phyloP scores from a whole-genome alignment of 2,888 invertebrate genomes.

The Zaprionus obscuricornis region DNA sequence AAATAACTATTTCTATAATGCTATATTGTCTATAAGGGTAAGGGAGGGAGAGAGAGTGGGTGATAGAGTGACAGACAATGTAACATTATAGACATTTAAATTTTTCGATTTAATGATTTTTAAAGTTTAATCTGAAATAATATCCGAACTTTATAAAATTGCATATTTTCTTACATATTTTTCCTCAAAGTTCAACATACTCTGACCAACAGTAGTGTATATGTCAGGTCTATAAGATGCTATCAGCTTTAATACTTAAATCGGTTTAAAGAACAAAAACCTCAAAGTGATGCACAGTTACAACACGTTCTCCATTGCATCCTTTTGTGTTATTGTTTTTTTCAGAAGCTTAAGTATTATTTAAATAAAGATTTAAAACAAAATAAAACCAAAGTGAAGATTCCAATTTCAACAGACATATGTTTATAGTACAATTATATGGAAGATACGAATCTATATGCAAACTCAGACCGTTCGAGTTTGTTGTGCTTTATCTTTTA shows the following conservation, averaged over 20 bases:
- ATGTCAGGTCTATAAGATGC: conserved; percentile 1
- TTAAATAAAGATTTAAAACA: conserved; percentile 66
- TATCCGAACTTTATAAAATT: too few relatives aligned
- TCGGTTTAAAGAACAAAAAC: conserved; percentile 48
- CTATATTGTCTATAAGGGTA: too few relatives aligned
- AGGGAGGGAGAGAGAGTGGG: too few relatives aligned
- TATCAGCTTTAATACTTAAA: conserved; percentile 50
- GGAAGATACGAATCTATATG: conserved; percentile 7
- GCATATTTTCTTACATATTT: too few relatives aligned
- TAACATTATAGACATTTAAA: too few relatives aligned
- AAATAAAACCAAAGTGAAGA: conserved; percentile 54
- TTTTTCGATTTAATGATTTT: too few relatives aligned
- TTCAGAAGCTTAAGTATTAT: conserved; percentile 68
- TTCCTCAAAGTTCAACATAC: too few relatives aligned
- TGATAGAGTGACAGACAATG: too few relatives aligned
- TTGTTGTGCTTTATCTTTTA: conserved; percentile 70
- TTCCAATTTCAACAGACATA: conserved; percentile 34
- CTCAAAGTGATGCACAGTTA: conserved; percentile 13
- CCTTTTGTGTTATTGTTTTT: conserved; percentile 60
- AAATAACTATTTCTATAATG: too few relatives aligned
- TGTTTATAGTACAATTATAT: conserved; percentile 13
- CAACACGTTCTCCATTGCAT: conserved; percentile 28
- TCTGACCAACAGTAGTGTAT: conserved; percentile 11
- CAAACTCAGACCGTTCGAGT: conserved; percentile 31
- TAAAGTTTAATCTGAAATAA: too few relatives aligned